These are phyloP conservation scores for Corythornis madagascariensis DNA, from an alignment of 2,113 vertebrate genomes.

Conservation along the genomic window DNA sequence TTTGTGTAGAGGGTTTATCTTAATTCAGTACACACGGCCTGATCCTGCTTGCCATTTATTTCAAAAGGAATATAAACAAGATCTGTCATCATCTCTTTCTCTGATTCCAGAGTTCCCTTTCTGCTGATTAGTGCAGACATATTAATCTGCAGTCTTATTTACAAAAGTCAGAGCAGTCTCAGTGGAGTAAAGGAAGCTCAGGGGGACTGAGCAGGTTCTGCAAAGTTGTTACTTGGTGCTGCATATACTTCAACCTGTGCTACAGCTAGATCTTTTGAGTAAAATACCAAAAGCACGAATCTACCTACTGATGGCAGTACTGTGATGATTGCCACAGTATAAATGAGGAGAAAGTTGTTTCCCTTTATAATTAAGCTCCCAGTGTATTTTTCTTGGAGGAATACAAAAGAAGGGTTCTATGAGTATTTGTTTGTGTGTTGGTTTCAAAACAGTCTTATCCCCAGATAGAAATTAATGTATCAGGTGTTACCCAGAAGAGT, in stretches of 20 bases:
- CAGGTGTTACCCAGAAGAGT: neutral
- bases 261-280: neutral
- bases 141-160: slow-evolving; percentile 17
- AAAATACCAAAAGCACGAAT: neutral
- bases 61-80: neutral
- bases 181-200: neutral
- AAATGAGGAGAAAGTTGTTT: neutral
- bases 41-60: neutral
- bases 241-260: neutral
- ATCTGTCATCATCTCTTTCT: neutral
- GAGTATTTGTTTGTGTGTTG: neutral
- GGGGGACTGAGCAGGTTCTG: neutral
- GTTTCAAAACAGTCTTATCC: slow-evolving; percentile 36
- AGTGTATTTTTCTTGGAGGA: neutral
- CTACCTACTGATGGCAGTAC: neutral
- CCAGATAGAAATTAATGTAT: slow-evolving; percentile 21
- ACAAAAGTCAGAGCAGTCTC: neutral
- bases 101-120: neutral
- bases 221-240: neutral
- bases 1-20: neutral
- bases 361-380: neutral
- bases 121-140: neutral
- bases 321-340: neutral
- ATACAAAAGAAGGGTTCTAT: neutral
- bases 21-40: neutral